phyloP scores from a whole-genome alignment of 2,113 vertebrate species.

The Kobus ellipsiprymnus region DNA sequence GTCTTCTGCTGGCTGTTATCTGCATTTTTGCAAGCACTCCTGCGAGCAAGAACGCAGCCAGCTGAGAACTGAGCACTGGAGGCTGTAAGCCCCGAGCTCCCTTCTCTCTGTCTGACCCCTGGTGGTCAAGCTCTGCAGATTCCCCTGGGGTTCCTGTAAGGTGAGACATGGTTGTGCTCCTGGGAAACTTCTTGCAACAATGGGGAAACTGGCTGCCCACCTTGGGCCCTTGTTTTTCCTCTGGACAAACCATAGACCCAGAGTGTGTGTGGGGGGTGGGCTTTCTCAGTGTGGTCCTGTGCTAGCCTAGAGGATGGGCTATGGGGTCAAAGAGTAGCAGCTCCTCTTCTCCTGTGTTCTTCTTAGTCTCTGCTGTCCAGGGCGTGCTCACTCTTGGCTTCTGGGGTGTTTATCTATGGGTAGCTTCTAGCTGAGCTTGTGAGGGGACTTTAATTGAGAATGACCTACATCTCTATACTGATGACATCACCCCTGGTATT shows the following conservation, averaged over 20 bases:
- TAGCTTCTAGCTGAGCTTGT: neutral
- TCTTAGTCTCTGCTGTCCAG: neutral
- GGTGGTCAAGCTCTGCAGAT: neutral
- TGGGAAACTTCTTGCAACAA: neutral
- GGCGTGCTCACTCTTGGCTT: neutral
- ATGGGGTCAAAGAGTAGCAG: neutral
- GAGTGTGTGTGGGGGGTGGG: neutral
- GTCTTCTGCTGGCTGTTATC: neutral
- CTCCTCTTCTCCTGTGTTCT: neutral
- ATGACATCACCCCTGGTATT: neutral
- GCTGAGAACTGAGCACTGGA: neutral
- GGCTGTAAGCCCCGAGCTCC: neutral
- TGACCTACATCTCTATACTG: neutral
- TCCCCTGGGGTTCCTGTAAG: neutral
- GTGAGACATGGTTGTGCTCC: neutral
- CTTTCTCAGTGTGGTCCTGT: neutral
- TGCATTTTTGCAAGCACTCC: neutral
- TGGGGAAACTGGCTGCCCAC: neutral
- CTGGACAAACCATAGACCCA: neutral
- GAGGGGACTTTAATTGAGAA: neutral
- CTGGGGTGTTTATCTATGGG: neutral
- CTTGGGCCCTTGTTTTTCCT: neutral
- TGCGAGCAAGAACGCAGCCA: neutral
- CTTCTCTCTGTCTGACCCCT: neutral
- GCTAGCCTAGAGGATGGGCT: neutral